A percentile compares a stretch with the other conserved stretches of the same genome.
Conservation (phyloP, 2,888 invertebrate species). For the Resseliella maxima region DNA sequence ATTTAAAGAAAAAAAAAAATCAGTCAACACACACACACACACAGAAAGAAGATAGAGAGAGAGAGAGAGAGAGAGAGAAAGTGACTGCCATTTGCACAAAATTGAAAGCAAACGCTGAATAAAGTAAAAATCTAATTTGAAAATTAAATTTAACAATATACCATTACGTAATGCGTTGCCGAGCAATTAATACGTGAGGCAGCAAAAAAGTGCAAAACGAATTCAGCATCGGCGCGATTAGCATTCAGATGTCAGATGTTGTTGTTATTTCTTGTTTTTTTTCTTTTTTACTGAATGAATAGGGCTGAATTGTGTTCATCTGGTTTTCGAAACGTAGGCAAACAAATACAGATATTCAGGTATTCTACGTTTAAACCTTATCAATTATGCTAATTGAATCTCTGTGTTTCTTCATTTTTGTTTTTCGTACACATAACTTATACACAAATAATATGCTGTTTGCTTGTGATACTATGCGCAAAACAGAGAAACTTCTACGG, state of each 20-base stretch:
- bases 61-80: neutral
- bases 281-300: neutral
- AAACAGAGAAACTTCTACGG: neutral
- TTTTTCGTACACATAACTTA: neutral
- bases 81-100: neutral
- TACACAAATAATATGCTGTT: constrained; percentile 11
- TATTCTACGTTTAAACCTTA: constrained; percentile 47
- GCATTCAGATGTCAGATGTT: neutral
- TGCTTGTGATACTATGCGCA: neutral
- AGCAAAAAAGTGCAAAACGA: constrained; percentile 32
- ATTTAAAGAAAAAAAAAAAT: no score
- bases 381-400: constrained; percentile 50
- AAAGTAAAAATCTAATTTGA: constrained; percentile 12
- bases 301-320: neutral
- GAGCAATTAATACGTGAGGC: constrained; percentile 36
- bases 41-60: no score
- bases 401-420: neutral
- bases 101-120: neutral
- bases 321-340: neutral
- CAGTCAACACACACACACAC: no score
- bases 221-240: neutral
- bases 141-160: constrained; percentile 37
- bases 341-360: neutral
- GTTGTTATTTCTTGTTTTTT: no score
- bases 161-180: constrained; percentile 35